Base-by-base conservation (phyloP, 2,113 vertebrate species). In the Sylvilagus bachmani region DNA sequence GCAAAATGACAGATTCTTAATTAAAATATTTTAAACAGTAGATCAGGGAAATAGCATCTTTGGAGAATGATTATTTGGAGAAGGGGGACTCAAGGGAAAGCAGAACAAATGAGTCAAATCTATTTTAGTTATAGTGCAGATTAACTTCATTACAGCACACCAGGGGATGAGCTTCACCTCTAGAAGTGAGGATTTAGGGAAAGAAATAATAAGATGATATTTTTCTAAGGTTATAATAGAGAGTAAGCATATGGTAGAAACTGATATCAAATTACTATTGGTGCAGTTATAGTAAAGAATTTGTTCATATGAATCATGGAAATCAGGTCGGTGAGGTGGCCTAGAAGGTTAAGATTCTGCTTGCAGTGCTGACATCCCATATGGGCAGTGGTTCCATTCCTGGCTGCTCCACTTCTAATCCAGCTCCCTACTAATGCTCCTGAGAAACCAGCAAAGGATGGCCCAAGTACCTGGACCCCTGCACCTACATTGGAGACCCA, bases 191-290 rank as follows among this genome's bases (percentile, higher is more conserved):
- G 24, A 73, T 69, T 44, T 89, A 69, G 36, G 4, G n/a, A 89
- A 6, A 84, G n/a, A n/a, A 86, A 78, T 1, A 77, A 24, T 71
- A 84, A 73, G 61, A 36, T 2, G 71, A 92, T 31, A 67, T 24
- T 78, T 94, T 44, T 87, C 17, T 53, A 83, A 92, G 82, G 53
- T 21, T 90, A 14, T 66, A 81, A 82, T n/a, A 94, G 29, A 64
- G 5, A 14, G 36, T 84, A 73, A 58, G 29, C 55, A 16, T 44
- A 44, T 38, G 38, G 38, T 44, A 44, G 38, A 6, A 44, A 44
- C 38, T 44, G 38, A 44, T 44, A 86, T 38, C 89, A 38, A 87
- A 81, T 70, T 66, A n/a, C 11, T 93, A 66, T 66, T 36, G 17
- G 38, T 53, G 22, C 16, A 75, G 4, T 44, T 75, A 38, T 29